Evolutionary conservation across 2,113 vertebrate genomes (phyloP), one percentile per base, ranked within the genome.

Genomic region (Ellobius talpinus): DNA sequence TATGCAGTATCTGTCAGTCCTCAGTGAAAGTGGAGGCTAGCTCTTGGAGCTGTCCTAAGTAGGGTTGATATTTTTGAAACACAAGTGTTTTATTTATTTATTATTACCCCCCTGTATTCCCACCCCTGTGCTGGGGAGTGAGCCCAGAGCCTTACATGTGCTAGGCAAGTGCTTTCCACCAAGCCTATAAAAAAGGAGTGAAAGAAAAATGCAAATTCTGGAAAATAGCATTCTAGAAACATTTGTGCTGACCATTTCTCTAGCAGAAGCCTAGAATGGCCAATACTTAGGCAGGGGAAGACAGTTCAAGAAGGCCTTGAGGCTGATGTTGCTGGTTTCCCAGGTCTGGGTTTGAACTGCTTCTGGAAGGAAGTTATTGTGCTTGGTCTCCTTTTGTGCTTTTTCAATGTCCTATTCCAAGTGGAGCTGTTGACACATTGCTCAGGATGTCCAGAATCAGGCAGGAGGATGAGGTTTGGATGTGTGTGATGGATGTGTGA

Each of bases 261-360:
- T 61, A 61, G 89, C 65, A 26, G 61, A 94, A 52, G 45, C 33
- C 17, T 24, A 14, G 31, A 12, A 21, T 1, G 2, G 29, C 52
- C 24, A 14, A n/a, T 16, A 17, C 47, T 55, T 73, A 6, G n/a
- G 26, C 12, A 63, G 47, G 50, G 14, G 47, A 70, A 39, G 11
- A 31, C 13, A 39, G 11, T 85, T 85, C 81, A 26, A 17, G 7
- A 6, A 3, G 24, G n/a, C 68, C n/a, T n/a, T 0, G 9, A 17
- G 86, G 47, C 65, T 55, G 13, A 47, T 10, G 31, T 17, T 76
- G 45, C 78, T 58, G 55, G 78, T 87, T 84, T 96, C 73, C 78
- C 77, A 92, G 95, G 92, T 96, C 52, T 91, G 90, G 89, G 19
- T 87, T 2, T 87, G 82, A 93, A 68, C 90, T 93, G 77, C 90